Conservation (phyloP, 1,140 invertebrate genomes). For the Saccostrea glomerata region DNA sequence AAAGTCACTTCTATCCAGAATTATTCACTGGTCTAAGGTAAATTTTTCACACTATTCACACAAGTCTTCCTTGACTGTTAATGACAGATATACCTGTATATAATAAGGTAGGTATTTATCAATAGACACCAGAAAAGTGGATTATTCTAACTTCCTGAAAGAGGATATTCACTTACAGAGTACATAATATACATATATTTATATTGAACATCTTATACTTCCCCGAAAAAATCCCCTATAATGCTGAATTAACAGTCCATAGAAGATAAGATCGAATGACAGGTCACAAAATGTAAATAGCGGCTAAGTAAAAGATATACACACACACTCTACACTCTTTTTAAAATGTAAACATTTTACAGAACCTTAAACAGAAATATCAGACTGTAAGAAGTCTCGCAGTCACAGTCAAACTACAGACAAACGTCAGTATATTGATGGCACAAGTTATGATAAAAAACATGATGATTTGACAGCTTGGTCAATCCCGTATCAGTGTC, state of each 20-base stretch:
- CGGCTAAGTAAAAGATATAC: neutral
- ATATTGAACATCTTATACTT: neutral
- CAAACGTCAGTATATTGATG: constrained; percentile 21
- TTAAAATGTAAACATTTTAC: neutral
- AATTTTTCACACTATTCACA: neutral
- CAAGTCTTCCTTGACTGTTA: neutral
- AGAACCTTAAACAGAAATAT: neutral
- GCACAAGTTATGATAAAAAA: neutral
- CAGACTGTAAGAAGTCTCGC: neutral
- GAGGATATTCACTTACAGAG: neutral
- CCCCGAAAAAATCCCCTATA: neutral
- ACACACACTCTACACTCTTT: neutral
- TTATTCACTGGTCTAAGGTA: neutral
- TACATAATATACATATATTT: neutral
- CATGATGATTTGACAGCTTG: neutral
- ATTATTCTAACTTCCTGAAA: neutral
- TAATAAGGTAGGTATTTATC: neutral
- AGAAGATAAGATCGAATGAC: neutral
- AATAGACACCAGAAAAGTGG: neutral
- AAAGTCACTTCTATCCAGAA: neutral
- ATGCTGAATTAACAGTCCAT: neutral
- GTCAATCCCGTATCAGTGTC: neutral
- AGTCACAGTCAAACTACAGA: neutral
- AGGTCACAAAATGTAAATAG: neutral
- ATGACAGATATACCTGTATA: neutral